phyloP scores from a whole-genome alignment of 2,797 vertebrate species.

The Gallirallus australis region DNA sequence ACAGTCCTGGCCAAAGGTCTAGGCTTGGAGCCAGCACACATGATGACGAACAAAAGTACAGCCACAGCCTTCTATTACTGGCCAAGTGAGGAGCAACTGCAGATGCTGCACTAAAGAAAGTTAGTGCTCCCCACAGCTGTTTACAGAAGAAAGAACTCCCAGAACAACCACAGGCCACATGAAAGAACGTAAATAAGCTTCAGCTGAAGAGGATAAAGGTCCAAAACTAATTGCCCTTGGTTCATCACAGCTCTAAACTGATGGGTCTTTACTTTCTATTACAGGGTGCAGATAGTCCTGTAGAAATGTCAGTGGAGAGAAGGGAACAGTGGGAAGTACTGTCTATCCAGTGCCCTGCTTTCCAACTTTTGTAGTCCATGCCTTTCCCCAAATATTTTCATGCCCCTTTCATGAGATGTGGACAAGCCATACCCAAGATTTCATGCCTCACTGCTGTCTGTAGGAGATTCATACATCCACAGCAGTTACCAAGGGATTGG shows the following conservation, averaged over 20 bases:
- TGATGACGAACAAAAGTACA: fast-evolving
- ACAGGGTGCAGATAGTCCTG: neutral
- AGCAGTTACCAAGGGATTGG: neutral
- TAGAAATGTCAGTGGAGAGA: neutral
- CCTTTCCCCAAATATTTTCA: neutral
- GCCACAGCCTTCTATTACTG: constrained; percentile 1
- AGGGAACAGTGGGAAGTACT: neutral
- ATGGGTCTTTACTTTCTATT: neutral
- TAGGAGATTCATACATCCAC: neutral
- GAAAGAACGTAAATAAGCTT: constrained; percentile 10
- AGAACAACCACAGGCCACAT: constrained; percentile 44
- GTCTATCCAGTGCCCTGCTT: neutral
- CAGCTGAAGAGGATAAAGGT: neutral
- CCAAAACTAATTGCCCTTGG: neutral
- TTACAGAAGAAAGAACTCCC: neutral
- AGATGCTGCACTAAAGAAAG: constrained; percentile 53
- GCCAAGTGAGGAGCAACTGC: neutral
- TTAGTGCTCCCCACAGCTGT: neutral
- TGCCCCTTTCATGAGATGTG: neutral
- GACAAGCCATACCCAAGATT: neutral
- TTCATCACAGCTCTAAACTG: neutral
- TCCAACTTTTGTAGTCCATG: neutral
- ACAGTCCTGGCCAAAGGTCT: neutral
- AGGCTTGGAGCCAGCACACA: neutral
- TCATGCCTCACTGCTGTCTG: neutral